A percentile compares a stretch with the other conserved stretches of the same genome.
phyloP scores from a whole-genome alignment of 2,888 invertebrate species.

The Aricia artaxerxes region DNA sequence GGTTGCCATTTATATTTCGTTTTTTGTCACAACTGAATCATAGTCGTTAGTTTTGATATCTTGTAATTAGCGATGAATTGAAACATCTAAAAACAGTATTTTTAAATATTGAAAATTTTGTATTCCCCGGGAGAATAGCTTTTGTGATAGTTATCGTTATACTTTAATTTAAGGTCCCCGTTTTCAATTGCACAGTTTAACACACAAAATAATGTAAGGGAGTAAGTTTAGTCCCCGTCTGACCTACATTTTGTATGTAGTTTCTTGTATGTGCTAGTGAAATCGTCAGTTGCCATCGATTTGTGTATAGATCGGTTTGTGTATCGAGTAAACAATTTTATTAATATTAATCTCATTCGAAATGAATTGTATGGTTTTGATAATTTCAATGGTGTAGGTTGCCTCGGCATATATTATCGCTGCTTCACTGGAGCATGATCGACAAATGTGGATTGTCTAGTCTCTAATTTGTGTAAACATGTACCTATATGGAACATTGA shows the following conservation, averaged over 20 bases:
- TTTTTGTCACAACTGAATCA: slow-evolving; percentile 12
- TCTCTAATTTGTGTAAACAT: slow-evolving; percentile 77
- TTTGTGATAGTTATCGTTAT: slow-evolving; percentile 73
- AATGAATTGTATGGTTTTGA: slow-evolving; percentile 37
- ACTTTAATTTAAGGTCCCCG: slow-evolving; percentile 45
- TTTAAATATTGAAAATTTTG: slow-evolving; percentile 10
- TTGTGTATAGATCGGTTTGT: slow-evolving; percentile 52
- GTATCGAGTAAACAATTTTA: slow-evolving; percentile 44
- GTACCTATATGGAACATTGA: slow-evolving; percentile 63
- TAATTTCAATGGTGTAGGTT: slow-evolving; percentile 43
- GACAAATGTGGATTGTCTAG: slow-evolving; percentile 73
- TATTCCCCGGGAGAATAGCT: slow-evolving; percentile 45
- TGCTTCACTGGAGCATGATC: slow-evolving; percentile 62
- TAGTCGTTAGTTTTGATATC: slow-evolving; percentile 23
- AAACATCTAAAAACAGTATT: slow-evolving; percentile 8
- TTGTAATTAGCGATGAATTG: neutral
- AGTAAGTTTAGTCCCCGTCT: slow-evolving; percentile 34
- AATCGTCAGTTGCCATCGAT: slow-evolving; percentile 73
- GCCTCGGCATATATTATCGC: slow-evolving; percentile 61
- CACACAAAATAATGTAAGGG: slow-evolving; percentile 44
- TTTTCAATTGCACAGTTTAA: slow-evolving; percentile 41
- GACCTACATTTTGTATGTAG: slow-evolving; percentile 37
- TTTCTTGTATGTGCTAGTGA: slow-evolving; percentile 62
- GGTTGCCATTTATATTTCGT: slow-evolving; percentile 15
- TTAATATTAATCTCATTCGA: slow-evolving; percentile 42